Conservation (phyloP, 2,797 vertebrate species). For the Phrynocephalus vlangalii region DNA sequence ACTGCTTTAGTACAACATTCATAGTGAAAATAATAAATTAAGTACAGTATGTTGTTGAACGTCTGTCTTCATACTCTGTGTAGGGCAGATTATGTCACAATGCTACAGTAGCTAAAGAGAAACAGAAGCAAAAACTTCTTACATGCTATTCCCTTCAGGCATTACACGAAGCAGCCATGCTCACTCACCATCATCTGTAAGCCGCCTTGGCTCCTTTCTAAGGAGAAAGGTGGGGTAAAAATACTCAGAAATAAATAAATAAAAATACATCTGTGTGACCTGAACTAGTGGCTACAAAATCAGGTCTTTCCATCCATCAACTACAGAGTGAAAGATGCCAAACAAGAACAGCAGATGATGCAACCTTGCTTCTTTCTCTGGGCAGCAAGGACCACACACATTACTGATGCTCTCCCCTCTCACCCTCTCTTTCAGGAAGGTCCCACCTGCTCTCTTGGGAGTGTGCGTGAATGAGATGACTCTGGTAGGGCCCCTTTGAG, state of each 20-base stretch:
- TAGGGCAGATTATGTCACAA: background rate
- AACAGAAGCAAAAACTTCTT: background rate
- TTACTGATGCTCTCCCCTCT: background rate
- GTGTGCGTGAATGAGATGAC: background rate
- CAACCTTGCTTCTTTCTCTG: background rate
- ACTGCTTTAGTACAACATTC: background rate
- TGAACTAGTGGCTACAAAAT: background rate
- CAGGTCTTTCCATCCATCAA: too few species aligned
- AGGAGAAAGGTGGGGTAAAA: too few species aligned
- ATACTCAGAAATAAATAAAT: too few species aligned
- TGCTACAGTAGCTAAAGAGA: background rate
- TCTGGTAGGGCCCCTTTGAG: too few species aligned
- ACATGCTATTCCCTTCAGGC: too few species aligned
- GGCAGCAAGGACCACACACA: background rate
- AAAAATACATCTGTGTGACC: background rate
- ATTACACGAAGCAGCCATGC: background rate
- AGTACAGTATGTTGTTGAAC: background rate
- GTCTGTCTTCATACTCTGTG: background rate
- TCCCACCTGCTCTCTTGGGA: background rate
- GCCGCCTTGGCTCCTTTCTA: too few species aligned
- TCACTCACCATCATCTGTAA: background rate
- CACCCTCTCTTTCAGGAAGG: background rate
- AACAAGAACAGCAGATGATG: background rate
- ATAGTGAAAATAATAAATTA: background rate
- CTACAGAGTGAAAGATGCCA: background rate